Base-by-base conservation (phyloP, 2,888 invertebrate species). In the Colletes collaris region DNA sequence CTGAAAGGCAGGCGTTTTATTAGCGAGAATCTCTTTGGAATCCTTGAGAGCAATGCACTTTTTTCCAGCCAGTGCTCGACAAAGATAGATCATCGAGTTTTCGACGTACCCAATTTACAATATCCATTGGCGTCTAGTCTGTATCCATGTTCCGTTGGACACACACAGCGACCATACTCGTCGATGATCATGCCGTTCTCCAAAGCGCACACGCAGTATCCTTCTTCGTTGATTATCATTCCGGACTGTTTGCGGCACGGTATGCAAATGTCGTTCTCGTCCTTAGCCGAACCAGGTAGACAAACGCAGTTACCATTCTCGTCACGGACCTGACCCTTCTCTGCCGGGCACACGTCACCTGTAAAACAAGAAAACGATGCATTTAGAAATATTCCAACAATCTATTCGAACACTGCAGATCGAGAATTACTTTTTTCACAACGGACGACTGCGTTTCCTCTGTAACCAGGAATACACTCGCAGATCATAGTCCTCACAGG, bases 401-500 rank as follows among this genome's bases (percentile, higher is more conserved):
- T 10, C 16, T 46, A 53, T 10, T 19, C 10, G 2, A 40, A 46
- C 55, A 0, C 50, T n/a, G 11, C 2, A 27, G 27, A 27, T 27
- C 27, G 27, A 27, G 1, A 95, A 95, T 95, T 94, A 96, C 97
- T 95, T 94, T 95, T 96, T 87, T 97, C 96, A 90, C 98, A 98
- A 90, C 96, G 96, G 10, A 96, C 94, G 8, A 97, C 96, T 27
- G 98, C 98, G 91, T 98, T 97, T 92, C 98, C 98, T 93, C 96
- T 96, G 91, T 96, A 97, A 79, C 97, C 98, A 50, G 97, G 96
- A 59, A 96, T 92, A 91, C 98, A 98, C 93, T 97, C 96, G 90
- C 98, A 98, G 80, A 97, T 95, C 96, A 98, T 97, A 8, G 98
- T 98, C 90, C 97, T 95, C 0, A 98, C 96, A 10, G 98, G 97